Base-by-base conservation (phyloP, 1,140 invertebrate species). In the Globodera ellingtonae region DNA sequence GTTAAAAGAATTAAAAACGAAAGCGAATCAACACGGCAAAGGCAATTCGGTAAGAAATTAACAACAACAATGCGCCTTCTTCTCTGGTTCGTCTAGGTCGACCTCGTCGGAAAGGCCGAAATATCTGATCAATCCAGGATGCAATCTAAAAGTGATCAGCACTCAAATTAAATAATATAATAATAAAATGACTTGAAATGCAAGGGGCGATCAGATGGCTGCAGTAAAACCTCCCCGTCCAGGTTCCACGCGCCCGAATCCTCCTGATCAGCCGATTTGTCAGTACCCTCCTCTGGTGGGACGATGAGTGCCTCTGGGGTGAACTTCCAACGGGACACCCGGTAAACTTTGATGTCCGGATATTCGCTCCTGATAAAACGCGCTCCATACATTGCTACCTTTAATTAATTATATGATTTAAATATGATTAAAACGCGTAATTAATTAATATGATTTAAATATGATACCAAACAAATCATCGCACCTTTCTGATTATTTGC, bases 191-290 rank as follows among this genome's bases (percentile, higher is more conserved):
- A 75, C 67, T 84, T 83, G 69, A 85, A 85, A 21, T 81, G 81
- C 15, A 88, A 71, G 2, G 83, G 44, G 70, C 81, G 85, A 44
- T 86, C 82, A n/a, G 80, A 71, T 50, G 84, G 84, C 72, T 87
- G 87, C n/a, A 79, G 83, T 3, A 89, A 62, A 18, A 89, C 85
- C 83, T 87, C 86, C 9, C 85, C 84, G 59, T 84, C 82, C 13
- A 89, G 73, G 80, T 89, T 89, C 87, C 87, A 89, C 4, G 84
- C 84, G n/a, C 88, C 88, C 72, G 82, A 85, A 47, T 87, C 75
- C 13, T 77, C 82, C 52, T 81, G 75, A 4, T 83, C 78, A 21
- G 76, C 35, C 0, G 76, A 21, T 46, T 75, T 52, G 15, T 35
- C 66, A 24, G 24, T 21, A 8, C 72, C 74, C 21, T 80, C 82